Evolutionary conservation across 2,888 invertebrate species (phyloP).

Genomic region (Gasteruption jaculator): DNA sequence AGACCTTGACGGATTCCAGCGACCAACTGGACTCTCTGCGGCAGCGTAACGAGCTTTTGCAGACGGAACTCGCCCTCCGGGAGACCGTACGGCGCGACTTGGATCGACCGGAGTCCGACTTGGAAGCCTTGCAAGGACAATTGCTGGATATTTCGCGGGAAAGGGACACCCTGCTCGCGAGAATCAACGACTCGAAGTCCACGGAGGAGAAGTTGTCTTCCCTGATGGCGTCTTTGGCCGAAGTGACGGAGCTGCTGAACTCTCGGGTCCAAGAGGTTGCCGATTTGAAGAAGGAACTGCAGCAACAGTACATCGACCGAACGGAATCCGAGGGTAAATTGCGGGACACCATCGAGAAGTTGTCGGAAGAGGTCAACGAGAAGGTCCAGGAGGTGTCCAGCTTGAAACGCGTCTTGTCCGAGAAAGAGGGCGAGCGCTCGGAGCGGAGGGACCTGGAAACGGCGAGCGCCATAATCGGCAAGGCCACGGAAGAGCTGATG

Average conservation of each 20-base stretch:
- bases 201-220: conserved; percentile 40
- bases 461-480: conserved; percentile 19
- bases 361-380: conserved; percentile 35
- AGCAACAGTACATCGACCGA: conserved; percentile 31
- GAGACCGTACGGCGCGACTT: conserved; percentile 21
- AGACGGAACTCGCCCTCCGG: conserved; percentile 30
- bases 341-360: conserved; percentile 39
- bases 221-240: conserved; percentile 28
- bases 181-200: conserved; percentile 48
- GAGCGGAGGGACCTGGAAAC: conserved; percentile 22
- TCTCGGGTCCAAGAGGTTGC: conserved; percentile 41
- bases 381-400: conserved; percentile 30
- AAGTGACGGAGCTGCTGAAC: conserved; percentile 39
- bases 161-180: conserved; percentile 41
- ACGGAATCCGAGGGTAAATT: conserved; percentile 30
- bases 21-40: conserved; percentile 33
- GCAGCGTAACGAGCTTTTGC: conserved; percentile 30
- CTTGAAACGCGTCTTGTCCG: conserved; percentile 20
- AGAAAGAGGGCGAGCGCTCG: conserved; percentile 24
- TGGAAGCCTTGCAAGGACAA: conserved; percentile 20
- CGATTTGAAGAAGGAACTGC: conserved; percentile 36
- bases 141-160: conserved; percentile 23
- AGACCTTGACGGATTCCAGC: conserved; percentile 35
- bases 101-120: conserved; percentile 15
- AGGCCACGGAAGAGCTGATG: conserved; percentile 26